phyloP scores from a whole-genome alignment of 2,888 invertebrate genomes.

The Chelonus formosanus region DNA sequence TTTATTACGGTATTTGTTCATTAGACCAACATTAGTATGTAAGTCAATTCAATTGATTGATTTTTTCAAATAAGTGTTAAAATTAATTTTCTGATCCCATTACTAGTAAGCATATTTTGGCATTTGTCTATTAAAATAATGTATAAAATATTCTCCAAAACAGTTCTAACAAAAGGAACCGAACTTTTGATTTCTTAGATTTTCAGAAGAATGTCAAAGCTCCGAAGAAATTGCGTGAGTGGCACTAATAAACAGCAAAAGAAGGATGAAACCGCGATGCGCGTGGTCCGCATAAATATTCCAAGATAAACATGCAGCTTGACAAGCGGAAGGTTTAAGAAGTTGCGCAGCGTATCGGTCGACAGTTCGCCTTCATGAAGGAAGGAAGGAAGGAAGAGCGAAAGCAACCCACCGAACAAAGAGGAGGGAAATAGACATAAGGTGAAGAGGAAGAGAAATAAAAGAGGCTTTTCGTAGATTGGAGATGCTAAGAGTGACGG shows the following conservation, averaged over 20 bases:
- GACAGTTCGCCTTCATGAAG: slow-evolving; percentile 24
- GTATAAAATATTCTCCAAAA: too few relatives aligned
- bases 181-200: background rate
- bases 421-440: slow-evolving; percentile 20
- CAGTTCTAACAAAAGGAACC: background rate
- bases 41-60: too few relatives aligned
- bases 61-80: too few relatives aligned
- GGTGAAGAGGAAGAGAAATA: slow-evolving; percentile 16
- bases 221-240: slow-evolving; percentile 45
- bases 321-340: slow-evolving; percentile 40
- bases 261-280: slow-evolving; percentile 32
- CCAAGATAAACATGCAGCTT: slow-evolving; percentile 47
- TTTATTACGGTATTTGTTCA: too few relatives aligned
- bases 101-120: too few relatives aligned
- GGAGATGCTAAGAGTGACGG: slow-evolving; percentile 36
- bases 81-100: too few relatives aligned
- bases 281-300: slow-evolving; percentile 52
- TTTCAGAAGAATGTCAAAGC: slow-evolving; percentile 4
- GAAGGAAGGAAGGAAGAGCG: slow-evolving; percentile 18
- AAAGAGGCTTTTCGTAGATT: slow-evolving; percentile 21
- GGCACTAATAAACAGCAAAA: slow-evolving; percentile 40
- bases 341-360: slow-evolving; percentile 35
- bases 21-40: too few relatives aligned
- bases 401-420: slow-evolving; percentile 13
- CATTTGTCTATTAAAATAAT: too few relatives aligned